These are phyloP conservation scores for Sapajus apella DNA, from an alignment of 2,113 vertebrate species.

Conservation along the genomic window DNA sequence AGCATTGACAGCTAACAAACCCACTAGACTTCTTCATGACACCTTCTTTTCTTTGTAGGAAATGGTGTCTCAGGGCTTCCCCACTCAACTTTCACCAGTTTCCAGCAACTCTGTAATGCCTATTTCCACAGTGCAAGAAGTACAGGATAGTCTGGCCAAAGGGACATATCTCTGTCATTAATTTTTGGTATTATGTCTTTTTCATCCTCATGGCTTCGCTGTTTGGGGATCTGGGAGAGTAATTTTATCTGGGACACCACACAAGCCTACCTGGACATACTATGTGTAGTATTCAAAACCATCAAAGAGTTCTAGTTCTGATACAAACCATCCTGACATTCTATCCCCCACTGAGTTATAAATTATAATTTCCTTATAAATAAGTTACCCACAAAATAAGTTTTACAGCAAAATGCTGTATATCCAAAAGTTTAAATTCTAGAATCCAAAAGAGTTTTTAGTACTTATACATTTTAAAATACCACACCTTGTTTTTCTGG, in stretches of 20 bases:
- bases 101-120: not conserved
- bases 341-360: conserved; percentile 74
- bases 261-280: not conserved
- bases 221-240: not conserved
- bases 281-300: not conserved
- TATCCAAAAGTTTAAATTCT: not conserved
- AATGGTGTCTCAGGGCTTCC: not conserved
- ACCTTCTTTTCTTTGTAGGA: not conserved
- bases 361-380: conserved; percentile 75
- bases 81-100: not conserved
- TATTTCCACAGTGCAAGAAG: not conserved
- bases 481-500: conserved; percentile 12
- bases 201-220: not conserved
- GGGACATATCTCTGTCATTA: not conserved
- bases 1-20: not conserved
- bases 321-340: conserved; percentile 75
- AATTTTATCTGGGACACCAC: not conserved
- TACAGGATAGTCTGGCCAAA: not conserved
- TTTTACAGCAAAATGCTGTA: not conserved
- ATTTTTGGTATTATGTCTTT: not conserved
- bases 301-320: conserved; percentile 60
- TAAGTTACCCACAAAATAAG: conserved; percentile 56
- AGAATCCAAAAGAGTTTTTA: not conserved
- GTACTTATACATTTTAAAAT: not conserved
- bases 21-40: not conserved